phyloP scores from a whole-genome alignment of 2,113 vertebrate species.

The Nothobranchius kuhntae region DNA sequence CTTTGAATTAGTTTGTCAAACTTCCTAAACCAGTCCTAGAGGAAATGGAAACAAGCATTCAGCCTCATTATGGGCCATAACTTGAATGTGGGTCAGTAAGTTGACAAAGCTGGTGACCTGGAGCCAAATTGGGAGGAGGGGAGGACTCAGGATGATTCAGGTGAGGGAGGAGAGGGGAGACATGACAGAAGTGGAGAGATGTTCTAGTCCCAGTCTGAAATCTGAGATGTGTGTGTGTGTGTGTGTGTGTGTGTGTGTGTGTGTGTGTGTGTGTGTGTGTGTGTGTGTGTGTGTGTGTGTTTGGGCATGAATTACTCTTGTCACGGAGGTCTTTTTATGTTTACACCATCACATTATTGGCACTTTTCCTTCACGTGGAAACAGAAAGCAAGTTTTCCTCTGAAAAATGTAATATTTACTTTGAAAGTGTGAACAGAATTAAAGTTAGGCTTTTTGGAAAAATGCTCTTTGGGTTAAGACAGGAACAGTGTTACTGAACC shows the following conservation, averaged over 20 bases:
- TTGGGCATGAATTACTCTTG: not conserved
- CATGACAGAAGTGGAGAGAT: slow-evolving; percentile 19
- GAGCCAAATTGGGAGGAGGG: slow-evolving; percentile 14
- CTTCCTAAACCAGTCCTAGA: slow-evolving; percentile 11
- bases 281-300: slow-evolving; percentile 30
- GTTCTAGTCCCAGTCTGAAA: slow-evolving; percentile 53
- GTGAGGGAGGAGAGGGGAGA: slow-evolving; percentile 14
- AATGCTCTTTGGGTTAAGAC: too few species aligned
- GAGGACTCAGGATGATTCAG: slow-evolving; percentile 21
- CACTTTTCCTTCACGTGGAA: not conserved
- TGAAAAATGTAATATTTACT: not conserved
- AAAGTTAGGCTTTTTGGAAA: not conserved
- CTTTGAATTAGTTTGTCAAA: slow-evolving; percentile 7
- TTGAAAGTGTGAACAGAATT: not conserved
- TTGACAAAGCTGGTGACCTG: slow-evolving; percentile 18
- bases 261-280: slow-evolving; percentile 33
- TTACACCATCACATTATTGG: not conserved
- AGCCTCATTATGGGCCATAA: slow-evolving; percentile 20
- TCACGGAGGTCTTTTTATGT: not conserved
- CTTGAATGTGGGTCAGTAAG: slow-evolving; percentile 33
- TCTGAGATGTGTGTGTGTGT: slow-evolving; percentile 43
- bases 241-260: slow-evolving; percentile 18
- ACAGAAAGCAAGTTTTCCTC: not conserved
- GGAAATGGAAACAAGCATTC: slow-evolving; percentile 20
- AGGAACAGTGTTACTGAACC: too few species aligned